These are phyloP conservation scores for Gallinago nigripennis DNA, from an alignment of 2,797 vertebrate genomes.

Conservation along the genomic window DNA sequence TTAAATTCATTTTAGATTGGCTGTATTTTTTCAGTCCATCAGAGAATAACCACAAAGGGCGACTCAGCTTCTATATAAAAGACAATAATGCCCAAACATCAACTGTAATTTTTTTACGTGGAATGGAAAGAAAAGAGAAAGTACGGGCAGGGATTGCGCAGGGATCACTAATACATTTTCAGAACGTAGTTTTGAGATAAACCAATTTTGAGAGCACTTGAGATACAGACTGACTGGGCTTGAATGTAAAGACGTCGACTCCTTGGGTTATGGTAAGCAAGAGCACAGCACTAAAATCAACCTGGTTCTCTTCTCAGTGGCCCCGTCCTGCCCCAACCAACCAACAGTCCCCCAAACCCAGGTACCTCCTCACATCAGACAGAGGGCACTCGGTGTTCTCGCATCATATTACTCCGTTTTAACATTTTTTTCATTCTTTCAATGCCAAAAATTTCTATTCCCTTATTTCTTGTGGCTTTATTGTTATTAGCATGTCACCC, in stretches of 20 bases:
- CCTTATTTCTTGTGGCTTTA: background rate
- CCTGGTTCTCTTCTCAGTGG: background rate
- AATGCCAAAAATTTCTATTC: background rate
- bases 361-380: background rate
- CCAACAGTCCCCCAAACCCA: background rate
- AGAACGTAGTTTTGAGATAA: background rate
- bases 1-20: background rate
- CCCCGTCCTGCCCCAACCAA: background rate
- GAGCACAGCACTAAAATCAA: background rate
- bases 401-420: background rate
- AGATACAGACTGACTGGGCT: background rate
- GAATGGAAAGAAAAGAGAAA: background rate
- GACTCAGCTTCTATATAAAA: background rate
- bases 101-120: background rate
- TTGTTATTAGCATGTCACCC: background rate
- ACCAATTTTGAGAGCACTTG: background rate
- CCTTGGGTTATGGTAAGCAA: background rate
- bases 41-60: background rate
- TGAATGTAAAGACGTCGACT: background rate
- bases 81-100: background rate
- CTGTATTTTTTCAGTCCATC: background rate
- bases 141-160: background rate
- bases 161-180: background rate
- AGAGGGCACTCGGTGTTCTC: background rate
- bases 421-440: background rate